Evolutionary conservation across 2,888 invertebrate species (phyloP).

Genomic region (Strigamia transsilvanica): DNA sequence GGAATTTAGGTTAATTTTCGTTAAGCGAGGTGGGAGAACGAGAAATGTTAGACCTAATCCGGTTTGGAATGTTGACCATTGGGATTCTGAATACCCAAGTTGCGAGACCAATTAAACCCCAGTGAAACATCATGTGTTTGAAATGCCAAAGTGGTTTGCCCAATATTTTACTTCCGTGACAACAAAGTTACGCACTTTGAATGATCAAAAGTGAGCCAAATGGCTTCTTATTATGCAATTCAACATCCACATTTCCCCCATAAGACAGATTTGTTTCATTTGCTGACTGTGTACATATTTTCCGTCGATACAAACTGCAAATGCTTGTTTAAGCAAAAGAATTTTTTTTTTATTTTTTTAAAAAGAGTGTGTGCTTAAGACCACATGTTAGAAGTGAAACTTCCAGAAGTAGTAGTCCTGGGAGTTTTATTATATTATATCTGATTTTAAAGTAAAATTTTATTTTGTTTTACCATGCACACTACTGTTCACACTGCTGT

Average conservation of each 20-base stretch:
- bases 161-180: conserved; percentile 4
- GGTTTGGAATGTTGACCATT: conserved; percentile 22
- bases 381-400: no score
- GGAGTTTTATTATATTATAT: no score
- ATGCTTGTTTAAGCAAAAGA: not conserved
- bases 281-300: not conserved
- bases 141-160: conserved; percentile 13
- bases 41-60: conserved; percentile 30
- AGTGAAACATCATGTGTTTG: conserved; percentile 24
- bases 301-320: not conserved
- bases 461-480: no score
- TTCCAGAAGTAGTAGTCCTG: no score
- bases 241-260: not conserved
- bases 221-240: not conserved
- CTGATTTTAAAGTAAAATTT: no score
- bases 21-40: not conserved
- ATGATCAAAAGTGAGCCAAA: not conserved
- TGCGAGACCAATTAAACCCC: conserved; percentile 38
- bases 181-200: conserved; percentile 11
- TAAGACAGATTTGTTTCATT: conserved; percentile 38
- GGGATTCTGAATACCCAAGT: conserved; percentile 27
- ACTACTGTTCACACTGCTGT: no score
- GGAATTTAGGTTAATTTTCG: not conserved
- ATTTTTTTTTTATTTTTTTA: no score
- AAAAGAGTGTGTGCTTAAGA: no score